phyloP scores from a whole-genome alignment of 2,797 vertebrate species.

The Hyperoplus immaculatus region DNA sequence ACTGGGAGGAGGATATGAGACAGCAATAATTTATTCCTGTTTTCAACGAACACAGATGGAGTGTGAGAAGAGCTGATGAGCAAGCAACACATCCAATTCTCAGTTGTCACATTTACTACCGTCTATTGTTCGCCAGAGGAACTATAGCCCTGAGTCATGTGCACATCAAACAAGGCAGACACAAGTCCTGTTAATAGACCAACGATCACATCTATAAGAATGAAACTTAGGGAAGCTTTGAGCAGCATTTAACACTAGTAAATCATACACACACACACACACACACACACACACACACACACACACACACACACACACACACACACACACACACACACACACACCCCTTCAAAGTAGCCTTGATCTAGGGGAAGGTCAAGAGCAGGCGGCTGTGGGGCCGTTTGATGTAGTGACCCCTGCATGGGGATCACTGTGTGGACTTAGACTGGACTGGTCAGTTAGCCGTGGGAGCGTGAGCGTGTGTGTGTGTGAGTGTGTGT shows the following conservation, averaged over 20 bases:
- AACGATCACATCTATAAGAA: conserved; percentile 41
- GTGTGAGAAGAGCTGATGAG: conserved; percentile 57
- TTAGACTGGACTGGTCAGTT: conserved; percentile 71
- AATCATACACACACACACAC: conserved; percentile 30
- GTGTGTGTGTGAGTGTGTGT: conserved; percentile 13
- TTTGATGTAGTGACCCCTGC: conserved; percentile 79
- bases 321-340: conserved; percentile 33
- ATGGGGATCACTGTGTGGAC: conserved; percentile 53
- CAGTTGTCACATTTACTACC: conserved; percentile 55
- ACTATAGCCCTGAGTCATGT: conserved; percentile 43
- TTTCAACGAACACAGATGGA: conserved; percentile 43
- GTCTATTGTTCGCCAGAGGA: conserved; percentile 48
- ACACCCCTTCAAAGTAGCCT: conserved; percentile 77
- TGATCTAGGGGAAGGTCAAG: conserved; percentile 77
- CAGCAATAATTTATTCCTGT: conserved; percentile 52
- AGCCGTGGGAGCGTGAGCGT: conserved; percentile 53
- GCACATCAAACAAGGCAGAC: conserved; percentile 54
- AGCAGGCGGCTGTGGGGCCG: conserved; percentile 54
- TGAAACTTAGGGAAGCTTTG: conserved; percentile 32
- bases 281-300: conserved; percentile 13
- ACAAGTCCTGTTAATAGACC: conserved; percentile 27
- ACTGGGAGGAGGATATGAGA: conserved; percentile 52
- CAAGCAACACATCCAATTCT: conserved; percentile 52
- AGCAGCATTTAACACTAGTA: conserved; percentile 25
- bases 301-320: neutral